Conservation (phyloP, 2,797 vertebrate genomes). For the Myotis daubentonii region DNA sequence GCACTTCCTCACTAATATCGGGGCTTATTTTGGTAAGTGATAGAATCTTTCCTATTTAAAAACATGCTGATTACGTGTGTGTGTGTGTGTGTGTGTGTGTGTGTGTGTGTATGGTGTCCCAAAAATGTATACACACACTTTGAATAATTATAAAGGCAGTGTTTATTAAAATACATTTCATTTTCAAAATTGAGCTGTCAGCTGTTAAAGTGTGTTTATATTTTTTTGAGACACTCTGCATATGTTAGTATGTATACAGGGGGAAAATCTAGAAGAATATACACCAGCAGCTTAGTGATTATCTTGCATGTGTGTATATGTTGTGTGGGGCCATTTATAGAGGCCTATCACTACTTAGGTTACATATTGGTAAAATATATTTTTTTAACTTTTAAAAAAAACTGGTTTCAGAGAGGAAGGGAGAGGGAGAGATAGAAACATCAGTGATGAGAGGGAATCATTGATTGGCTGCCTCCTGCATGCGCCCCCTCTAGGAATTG, state of each 20-base stretch:
- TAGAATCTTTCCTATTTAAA: slow-evolving; percentile 59
- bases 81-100: not conserved
- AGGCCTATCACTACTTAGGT: not conserved
- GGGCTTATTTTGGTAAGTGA: slow-evolving; percentile 98
- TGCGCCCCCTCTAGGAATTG: no score
- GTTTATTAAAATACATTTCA: not conserved
- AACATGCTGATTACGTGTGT: not conserved
- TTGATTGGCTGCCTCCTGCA: no score
- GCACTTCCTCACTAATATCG: slow-evolving; percentile 98
- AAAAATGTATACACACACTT: not conserved
- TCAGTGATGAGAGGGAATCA: no score
- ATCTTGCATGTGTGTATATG: not conserved
- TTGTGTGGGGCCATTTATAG: not conserved
- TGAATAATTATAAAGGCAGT: not conserved
- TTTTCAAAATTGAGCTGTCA: not conserved
- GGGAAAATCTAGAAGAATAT: not conserved
- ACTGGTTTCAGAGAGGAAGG: no score
- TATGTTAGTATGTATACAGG: not conserved
- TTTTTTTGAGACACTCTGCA: not conserved
- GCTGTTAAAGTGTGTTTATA: not conserved
- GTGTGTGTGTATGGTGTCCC: not conserved
- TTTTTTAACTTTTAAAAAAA: not conserved
- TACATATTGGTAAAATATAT: not conserved
- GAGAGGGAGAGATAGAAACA: no score
- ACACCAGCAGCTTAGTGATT: not conserved